Conservation (phyloP, 2,113 vertebrate species). For the Neolamprologus sp. region DNA sequence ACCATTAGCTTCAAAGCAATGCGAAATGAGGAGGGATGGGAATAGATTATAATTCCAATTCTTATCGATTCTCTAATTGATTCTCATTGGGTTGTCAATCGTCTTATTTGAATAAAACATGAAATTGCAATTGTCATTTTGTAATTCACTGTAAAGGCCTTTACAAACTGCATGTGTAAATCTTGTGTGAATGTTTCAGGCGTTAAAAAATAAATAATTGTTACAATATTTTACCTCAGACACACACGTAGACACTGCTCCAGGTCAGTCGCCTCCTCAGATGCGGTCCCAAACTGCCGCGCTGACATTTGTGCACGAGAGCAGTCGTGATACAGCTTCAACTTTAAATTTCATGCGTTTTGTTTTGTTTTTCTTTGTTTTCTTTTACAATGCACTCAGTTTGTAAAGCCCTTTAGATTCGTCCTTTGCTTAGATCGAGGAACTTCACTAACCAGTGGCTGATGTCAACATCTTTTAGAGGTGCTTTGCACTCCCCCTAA, state of each 20-base stretch:
- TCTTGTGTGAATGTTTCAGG: not conserved
- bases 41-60: not conserved
- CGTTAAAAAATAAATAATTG: not conserved
- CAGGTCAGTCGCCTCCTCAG: not conserved
- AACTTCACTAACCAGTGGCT: not conserved
- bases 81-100: not conserved
- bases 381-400: not conserved
- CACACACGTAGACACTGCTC: not conserved
- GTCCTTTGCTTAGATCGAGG: not conserved
- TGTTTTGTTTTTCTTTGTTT: not conserved
- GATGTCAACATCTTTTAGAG: not conserved
- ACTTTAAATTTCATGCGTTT: accelerated
- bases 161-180: not conserved
- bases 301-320: not conserved
- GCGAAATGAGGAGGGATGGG: not conserved
- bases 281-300: not conserved
- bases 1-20: not conserved
- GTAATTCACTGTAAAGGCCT: accelerated
- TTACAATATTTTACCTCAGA: not conserved
- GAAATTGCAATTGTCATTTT: not conserved
- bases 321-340: not conserved
- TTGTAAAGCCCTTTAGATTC: not conserved
- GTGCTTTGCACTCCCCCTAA: not conserved
- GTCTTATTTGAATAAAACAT: not conserved
- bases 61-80: not conserved